Base-by-base conservation (phyloP, 2,797 vertebrate genomes). In the Leptatherina wallacei region DNA sequence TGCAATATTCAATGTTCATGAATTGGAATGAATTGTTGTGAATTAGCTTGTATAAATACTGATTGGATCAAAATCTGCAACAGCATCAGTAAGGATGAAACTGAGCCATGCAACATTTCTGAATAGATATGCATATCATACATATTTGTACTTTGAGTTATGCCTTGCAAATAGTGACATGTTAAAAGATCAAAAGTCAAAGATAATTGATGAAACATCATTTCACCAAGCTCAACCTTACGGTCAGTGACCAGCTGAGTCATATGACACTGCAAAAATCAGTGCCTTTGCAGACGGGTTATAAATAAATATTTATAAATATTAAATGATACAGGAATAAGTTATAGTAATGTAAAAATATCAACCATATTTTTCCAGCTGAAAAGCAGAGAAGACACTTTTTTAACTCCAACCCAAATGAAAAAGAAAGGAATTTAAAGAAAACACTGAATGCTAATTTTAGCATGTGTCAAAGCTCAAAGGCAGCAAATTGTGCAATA, bases 391-490 rank as follows among this genome's bases (percentile, higher is more conserved):
- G 4, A 30, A 14, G 1, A 14, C 6, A 29, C 14, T 16, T 29
- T 18, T 55, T 29, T 29, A 55, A 55, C 52, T 9, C 27, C 27
- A 2, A 27, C 6, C 13, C 52, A 55, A 30, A 11, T 22, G 24
- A 27, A 14, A 70, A 14, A 70, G 22, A 27, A 10, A 30, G 32
- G 36, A 62, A 69, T 38, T 18, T 30, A 36, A 64, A 29, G 33
- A 47, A 64, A 44, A 56, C 10, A 9, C 16, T 1, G 68, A 67
- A 36, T 8, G 20, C 20, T 47, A 40, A 54, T 58, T 75, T 67
- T 58, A 18, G 24, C 61, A 18, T 0, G 3, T 33, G 52, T 61
- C 49, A 71, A 52, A 71, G 44, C 20, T 73, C 42, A 76, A 67
- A 58, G 40, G 54, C 40, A 75, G 30, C 29, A 58, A 59, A 58